Conservation (phyloP, 2,797 vertebrate species). For the Acanthis flammea region DNA sequence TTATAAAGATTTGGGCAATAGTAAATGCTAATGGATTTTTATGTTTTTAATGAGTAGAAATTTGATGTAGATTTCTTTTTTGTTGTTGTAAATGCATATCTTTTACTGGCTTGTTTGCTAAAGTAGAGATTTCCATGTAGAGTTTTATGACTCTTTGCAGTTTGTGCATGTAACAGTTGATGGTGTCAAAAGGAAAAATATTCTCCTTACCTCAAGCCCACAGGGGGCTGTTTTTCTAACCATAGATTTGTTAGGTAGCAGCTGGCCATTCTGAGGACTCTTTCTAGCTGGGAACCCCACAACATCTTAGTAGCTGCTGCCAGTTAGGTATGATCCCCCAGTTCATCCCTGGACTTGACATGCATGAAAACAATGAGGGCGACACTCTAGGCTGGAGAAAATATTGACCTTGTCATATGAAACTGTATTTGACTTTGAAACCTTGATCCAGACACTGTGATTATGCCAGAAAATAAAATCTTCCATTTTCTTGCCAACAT, state of each 20-base stretch:
- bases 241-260: background rate
- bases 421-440: background rate
- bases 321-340: background rate
- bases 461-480: slow-evolving; percentile 2
- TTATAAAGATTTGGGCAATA: background rate
- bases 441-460: background rate
- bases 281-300: background rate
- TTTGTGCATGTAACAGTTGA: background rate
- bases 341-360: background rate
- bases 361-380: rapidly evolving
- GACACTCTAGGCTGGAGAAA: rapidly evolving
- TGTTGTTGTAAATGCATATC: background rate
- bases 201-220: background rate
- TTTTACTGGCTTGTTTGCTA: background rate
- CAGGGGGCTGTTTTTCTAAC: background rate
- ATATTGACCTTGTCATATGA: background rate
- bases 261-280: background rate
- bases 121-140: background rate
- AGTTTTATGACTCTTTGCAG: background rate
- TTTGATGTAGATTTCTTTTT: background rate
- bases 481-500: background rate
- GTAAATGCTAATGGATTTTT: background rate
- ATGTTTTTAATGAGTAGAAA: background rate
- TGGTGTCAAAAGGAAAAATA: background rate
- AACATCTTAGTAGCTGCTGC: background rate